Evolutionary conservation across 2,888 invertebrate species (phyloP).

Genomic region (Harpagoxenus sublaevis): DNA sequence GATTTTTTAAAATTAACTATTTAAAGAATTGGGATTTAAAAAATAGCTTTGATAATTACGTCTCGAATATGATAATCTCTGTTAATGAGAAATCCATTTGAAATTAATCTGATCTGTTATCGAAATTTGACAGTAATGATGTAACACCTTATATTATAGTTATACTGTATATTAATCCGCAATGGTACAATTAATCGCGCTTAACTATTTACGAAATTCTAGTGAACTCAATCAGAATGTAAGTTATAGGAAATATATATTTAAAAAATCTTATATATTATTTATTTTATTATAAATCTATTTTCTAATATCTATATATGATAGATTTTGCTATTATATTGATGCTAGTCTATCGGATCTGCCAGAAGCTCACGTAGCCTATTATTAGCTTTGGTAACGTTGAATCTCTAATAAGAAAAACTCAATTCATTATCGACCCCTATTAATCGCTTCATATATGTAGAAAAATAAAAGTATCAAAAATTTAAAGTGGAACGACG

Average conservation of each 20-base stretch:
- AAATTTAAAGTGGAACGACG: conserved; percentile 40
- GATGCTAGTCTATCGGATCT: neutral
- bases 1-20: too few species aligned
- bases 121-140: neutral
- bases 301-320: neutral
- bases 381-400: conserved; percentile 39
- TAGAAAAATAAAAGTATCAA: conserved; percentile 24
- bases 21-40: too few species aligned
- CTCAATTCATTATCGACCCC: conserved; percentile 2
- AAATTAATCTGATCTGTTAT: neutral
- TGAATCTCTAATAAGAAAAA: conserved; percentile 21
- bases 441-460: neutral
- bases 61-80: neutral
- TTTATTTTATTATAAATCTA: conserved; percentile 7
- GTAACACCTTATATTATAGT: neutral
- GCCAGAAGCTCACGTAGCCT: conserved; percentile 8
- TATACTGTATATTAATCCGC: neutral
- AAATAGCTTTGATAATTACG: neutral
- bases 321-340: conserved; percentile 19
- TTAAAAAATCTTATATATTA: neutral
- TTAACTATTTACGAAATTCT: conserved; percentile 7
- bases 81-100: neutral
- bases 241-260: neutral
- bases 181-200: conserved; percentile 19
- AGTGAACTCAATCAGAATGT: neutral